Conservation (phyloP, 2,888 invertebrate species). For the Hybos culiciformis region DNA sequence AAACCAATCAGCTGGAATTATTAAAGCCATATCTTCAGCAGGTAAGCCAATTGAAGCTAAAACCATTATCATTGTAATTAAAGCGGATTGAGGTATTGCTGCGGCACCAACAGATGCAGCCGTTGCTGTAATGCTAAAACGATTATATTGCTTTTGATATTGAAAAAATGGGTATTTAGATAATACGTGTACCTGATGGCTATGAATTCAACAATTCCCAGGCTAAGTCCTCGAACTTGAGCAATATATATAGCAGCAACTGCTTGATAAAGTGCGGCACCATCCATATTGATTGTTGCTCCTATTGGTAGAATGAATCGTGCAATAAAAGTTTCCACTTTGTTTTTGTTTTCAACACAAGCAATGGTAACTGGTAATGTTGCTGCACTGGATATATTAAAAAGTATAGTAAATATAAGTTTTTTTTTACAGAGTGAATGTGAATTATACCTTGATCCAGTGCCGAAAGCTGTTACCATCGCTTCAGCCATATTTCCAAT, state of each 20-base stretch:
- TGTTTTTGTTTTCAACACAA: conserved; percentile 37
- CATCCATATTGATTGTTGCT: conserved; percentile 73
- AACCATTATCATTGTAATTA: conserved; percentile 68
- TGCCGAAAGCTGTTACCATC: conserved; percentile 59
- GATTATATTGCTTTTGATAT: no score
- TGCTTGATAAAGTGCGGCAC: conserved; percentile 69
- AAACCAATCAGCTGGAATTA: conserved; percentile 56
- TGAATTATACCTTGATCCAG: conserved; percentile 50
- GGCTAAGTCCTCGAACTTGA: conserved; percentile 57
- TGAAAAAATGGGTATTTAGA: no score
- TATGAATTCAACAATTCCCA: no score
- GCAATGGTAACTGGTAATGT: conserved; percentile 63
- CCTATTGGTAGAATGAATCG: conserved; percentile 69
- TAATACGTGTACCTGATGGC: no score
- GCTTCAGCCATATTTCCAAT: conserved; percentile 49
- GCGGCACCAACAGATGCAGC: conserved; percentile 70
- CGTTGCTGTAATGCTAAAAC: conserved; percentile 59
- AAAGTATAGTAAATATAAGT: no score
- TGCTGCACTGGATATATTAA: conserved; percentile 37
- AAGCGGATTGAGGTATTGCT: conserved; percentile 62
- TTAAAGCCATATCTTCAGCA: conserved; percentile 52
- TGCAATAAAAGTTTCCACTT: conserved; percentile 48
- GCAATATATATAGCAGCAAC: conserved; percentile 74
- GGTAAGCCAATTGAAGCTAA: conserved; percentile 53
- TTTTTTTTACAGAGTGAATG: no score